Conservation (phyloP, 1,140 invertebrate species). For the Drosophila bipectinata region DNA sequence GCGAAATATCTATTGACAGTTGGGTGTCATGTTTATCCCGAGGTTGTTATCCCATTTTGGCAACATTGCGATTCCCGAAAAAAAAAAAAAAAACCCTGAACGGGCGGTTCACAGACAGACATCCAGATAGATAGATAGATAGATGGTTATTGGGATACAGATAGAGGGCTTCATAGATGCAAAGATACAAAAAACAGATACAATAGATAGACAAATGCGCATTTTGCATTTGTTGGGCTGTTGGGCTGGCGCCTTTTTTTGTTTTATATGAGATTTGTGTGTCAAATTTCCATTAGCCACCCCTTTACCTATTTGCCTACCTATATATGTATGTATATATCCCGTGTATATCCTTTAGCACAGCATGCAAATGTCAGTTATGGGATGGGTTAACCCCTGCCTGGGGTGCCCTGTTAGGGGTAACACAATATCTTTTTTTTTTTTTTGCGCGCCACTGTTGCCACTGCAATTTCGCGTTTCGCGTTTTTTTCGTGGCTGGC, state of each 20-base stretch:
- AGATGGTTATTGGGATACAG: background rate
- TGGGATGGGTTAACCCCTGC: conserved; percentile 24
- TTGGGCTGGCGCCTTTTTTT: conserved; percentile 32
- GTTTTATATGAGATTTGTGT: conserved; percentile 80
- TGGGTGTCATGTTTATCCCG: conserved; percentile 84
- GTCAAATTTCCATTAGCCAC: conserved; percentile 83
- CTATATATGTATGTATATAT: conserved; percentile 20
- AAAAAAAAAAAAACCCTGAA: conserved; percentile 28
- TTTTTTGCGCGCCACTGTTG: conserved; percentile 24
- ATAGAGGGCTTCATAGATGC: conserved; percentile 15
- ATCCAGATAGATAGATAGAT: conserved; percentile 1
- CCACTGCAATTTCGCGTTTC: conserved; percentile 65
- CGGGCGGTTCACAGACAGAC: conserved; percentile 49
- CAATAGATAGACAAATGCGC: conserved; percentile 69
- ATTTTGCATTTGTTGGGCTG: conserved; percentile 65
- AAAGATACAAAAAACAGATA: conserved; percentile 21
- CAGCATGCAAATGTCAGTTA: conserved; percentile 49
- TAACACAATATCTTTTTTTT: conserved; percentile 64
- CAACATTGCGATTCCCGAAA: conserved; percentile 78
- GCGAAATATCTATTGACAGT: conserved; percentile 84
- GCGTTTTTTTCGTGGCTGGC: conserved; percentile 49
- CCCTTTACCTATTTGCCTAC: conserved; percentile 22
- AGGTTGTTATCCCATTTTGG: conserved; percentile 83
- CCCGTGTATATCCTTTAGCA: conserved; percentile 8
- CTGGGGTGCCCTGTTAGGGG: conserved; percentile 52